phyloP scores from a whole-genome alignment of 2,888 invertebrate species.

The Anagyrus pseudococci region DNA sequence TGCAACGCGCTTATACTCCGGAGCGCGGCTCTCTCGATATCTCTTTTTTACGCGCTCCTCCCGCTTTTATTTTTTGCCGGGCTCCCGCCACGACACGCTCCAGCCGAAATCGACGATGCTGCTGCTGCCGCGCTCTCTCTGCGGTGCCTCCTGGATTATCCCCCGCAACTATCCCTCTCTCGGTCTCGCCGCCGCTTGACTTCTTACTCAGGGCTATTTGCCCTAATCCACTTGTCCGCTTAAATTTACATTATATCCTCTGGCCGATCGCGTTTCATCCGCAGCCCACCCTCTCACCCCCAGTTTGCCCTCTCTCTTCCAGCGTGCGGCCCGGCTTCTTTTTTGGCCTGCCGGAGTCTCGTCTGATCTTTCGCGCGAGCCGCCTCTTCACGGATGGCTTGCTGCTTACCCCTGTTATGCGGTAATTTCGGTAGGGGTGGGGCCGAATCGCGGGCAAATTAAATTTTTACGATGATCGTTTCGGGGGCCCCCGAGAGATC shows the following conservation, averaged over 20 bases:
- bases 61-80: too few relatives aligned
- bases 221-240: conserved; percentile 36
- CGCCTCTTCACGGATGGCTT: background rate
- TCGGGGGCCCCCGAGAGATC: conserved; percentile 12
- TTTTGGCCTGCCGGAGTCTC: background rate
- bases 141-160: too few relatives aligned
- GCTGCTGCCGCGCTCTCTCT: too few relatives aligned
- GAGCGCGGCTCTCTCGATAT: too few relatives aligned
- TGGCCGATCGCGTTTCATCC: conserved; percentile 8
- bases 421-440: background rate
- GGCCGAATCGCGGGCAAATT: conserved; percentile 33
- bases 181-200: too few relatives aligned
- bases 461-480: conserved; percentile 35
- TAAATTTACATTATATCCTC: conserved; percentile 35
- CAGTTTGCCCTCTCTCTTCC: background rate
- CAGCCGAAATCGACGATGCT: conserved; percentile 17
- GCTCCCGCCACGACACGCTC: conserved; percentile 4
- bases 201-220: conserved; percentile 31
- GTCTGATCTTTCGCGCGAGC: background rate
- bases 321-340: background rate
- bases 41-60: too few relatives aligned
- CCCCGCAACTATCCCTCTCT: too few relatives aligned
- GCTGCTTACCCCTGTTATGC: background rate
- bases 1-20: background rate
- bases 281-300: conserved; percentile 2